These are phyloP conservation scores for Oreochromis niloticus DNA, from an alignment of 2,113 vertebrate genomes.

Conservation along the genomic window DNA sequence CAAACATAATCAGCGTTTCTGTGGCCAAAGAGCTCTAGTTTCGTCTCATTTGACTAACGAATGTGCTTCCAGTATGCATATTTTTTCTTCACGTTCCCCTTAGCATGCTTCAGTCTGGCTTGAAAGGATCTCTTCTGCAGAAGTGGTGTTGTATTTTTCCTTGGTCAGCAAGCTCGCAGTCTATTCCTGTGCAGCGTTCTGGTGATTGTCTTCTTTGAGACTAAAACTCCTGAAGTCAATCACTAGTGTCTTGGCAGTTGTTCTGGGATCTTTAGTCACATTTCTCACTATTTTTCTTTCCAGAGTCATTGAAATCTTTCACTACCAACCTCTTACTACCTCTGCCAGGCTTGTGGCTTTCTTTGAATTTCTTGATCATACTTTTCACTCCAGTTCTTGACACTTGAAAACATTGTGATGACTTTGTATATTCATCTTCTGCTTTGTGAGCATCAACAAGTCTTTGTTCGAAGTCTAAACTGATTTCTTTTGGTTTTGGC, in stretches of 20 bases:
- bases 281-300: neutral
- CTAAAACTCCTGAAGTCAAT: neutral
- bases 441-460: neutral
- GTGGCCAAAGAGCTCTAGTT: neutral
- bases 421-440: neutral
- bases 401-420: neutral
- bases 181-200: neutral
- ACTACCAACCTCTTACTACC: neutral
- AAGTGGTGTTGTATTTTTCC: neutral
- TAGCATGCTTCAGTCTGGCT: neutral
- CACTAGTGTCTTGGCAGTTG: neutral
- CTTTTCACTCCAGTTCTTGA: neutral
- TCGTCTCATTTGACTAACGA: neutral
- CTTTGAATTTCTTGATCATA: neutral
- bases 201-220: neutral
- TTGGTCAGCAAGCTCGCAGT: neutral
- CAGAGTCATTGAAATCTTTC: neutral
- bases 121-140: neutral
- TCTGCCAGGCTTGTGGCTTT: neutral
- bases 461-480: neutral
- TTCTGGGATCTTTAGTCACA: neutral
- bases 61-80: neutral
- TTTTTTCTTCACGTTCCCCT: neutral
- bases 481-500: neutral
- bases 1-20: neutral